phyloP scores from a whole-genome alignment of 2,888 invertebrate genomes.

The Portevinia maculata region DNA sequence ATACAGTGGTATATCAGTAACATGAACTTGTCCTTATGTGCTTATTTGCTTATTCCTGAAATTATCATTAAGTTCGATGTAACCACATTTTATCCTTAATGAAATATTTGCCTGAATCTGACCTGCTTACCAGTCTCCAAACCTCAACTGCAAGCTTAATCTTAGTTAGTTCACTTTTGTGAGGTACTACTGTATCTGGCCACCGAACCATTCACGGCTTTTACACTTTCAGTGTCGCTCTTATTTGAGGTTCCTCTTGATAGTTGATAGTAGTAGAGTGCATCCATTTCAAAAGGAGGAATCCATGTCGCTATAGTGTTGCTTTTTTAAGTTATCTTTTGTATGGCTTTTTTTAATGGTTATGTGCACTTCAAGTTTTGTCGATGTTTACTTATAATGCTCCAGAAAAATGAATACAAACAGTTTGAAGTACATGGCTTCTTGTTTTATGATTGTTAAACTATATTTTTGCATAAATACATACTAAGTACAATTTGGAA shows the following conservation, averaged over 20 bases:
- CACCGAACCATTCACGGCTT: conserved; percentile 34
- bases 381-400: not conserved
- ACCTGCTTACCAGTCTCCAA: too few relatives aligned
- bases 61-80: not conserved
- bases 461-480: not conserved
- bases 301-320: conserved; percentile 1
- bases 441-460: not conserved
- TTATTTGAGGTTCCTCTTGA: conserved; percentile 24
- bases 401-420: not conserved
- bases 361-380: conserved; percentile 1
- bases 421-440: not conserved
- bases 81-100: too few relatives aligned
- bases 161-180: not conserved
- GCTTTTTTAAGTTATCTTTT: not conserved
- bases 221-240: conserved; percentile 23
- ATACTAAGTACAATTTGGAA: not conserved
- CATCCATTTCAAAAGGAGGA: conserved; percentile 18
- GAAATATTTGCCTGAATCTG: too few relatives aligned
- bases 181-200: not conserved
- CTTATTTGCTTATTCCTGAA: not conserved
- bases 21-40: not conserved
- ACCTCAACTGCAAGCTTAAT: not conserved
- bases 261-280: conserved; percentile 16
- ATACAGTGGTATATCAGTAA: not conserved
- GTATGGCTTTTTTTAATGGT: not conserved